Conservation (phyloP, 2,113 vertebrate genomes). For the Ciconia maguari region DNA sequence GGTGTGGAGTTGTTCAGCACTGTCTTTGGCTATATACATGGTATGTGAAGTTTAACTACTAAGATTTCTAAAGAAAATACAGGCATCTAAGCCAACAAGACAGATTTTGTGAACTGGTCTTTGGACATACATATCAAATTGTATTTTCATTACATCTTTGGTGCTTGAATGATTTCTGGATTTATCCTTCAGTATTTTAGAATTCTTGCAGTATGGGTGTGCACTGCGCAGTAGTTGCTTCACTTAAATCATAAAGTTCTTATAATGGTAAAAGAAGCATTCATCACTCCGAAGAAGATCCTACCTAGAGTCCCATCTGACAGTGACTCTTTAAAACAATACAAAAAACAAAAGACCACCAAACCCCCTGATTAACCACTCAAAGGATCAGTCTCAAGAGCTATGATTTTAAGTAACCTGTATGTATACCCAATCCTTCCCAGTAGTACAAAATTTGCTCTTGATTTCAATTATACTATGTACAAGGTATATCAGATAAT, state of each 20-base stretch:
- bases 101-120: neutral
- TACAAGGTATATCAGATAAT: neutral
- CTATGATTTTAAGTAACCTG: neutral
- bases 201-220: neutral
- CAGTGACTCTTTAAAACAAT: neutral
- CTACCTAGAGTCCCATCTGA: neutral
- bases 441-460: neutral
- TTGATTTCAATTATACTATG: neutral
- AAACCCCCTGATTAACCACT: rapidly evolving
- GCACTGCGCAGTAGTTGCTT: neutral
- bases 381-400: neutral
- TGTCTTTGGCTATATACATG: neutral
- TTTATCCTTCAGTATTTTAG: neutral
- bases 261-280: neutral
- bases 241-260: neutral
- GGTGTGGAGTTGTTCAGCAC: neutral
- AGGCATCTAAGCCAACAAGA: neutral
- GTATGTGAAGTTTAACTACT: neutral
- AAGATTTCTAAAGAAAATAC: neutral
- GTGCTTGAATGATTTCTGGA: neutral
- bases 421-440: neutral
- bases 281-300: neutral
- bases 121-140: neutral
- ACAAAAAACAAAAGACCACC: neutral
- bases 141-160: neutral